Evolutionary conservation across 2,888 invertebrate genomes (phyloP).

Genomic region (Andrena dorsata): DNA sequence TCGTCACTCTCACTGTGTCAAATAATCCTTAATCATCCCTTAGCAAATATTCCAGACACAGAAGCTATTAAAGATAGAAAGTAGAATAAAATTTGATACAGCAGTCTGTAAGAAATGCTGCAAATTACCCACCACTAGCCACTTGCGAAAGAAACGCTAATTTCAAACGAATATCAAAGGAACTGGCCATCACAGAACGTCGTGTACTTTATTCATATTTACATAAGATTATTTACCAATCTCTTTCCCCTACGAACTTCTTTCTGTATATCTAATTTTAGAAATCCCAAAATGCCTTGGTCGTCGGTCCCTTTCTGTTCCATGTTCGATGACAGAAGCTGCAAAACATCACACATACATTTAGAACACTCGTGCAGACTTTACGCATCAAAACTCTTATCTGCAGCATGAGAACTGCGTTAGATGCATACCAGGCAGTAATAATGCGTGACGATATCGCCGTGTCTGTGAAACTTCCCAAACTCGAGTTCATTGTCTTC

Average conservation of each 20-base stretch:
- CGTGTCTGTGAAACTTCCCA: conserved; percentile 87
- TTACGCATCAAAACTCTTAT: neutral
- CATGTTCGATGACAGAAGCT: conserved; percentile 91
- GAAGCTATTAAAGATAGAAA: too few relatives aligned
- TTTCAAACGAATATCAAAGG: too few relatives aligned
- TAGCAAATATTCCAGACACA: too few relatives aligned
- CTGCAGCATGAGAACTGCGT: neutral
- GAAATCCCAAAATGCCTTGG: conserved; percentile 91
- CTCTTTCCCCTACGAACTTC: conserved; percentile 88
- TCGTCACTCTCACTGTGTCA: too few relatives aligned
- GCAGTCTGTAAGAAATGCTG: too few relatives aligned
- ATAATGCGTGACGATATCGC: conserved; percentile 89
- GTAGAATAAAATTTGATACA: too few relatives aligned
- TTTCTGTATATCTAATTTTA: conserved; percentile 88
- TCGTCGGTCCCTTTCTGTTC: conserved; percentile 89
- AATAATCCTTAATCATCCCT: too few relatives aligned
- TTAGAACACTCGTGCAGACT: neutral
- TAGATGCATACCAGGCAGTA: conserved; percentile 89
- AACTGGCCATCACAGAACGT: too few relatives aligned
- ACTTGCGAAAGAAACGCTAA: too few relatives aligned
- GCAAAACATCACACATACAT: conserved; percentile 50
- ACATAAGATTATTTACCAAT: conserved; percentile 86
- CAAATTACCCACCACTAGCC: too few relatives aligned
- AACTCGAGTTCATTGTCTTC: conserved; percentile 86
- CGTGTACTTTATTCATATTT: neutral